These are phyloP conservation scores for Scaptomyza parva DNA, from an alignment of 2,888 invertebrate genomes.

Conservation along the genomic window DNA sequence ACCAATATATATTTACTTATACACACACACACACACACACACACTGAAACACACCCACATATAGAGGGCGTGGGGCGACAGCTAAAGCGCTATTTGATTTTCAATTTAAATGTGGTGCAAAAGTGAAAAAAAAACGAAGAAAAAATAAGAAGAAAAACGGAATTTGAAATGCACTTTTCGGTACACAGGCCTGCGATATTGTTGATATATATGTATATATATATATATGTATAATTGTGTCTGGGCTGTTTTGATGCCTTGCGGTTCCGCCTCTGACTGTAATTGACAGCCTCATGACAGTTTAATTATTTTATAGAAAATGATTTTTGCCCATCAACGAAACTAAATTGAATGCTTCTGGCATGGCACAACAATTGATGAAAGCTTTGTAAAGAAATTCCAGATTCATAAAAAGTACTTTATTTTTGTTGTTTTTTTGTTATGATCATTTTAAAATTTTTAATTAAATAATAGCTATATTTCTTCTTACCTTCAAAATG, in stretches of 20 bases:
- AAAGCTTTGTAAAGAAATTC: neutral
- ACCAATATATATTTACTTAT: conserved; percentile 21
- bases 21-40: conserved; percentile 6
- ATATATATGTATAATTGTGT: neutral
- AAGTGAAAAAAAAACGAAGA: too few relatives aligned
- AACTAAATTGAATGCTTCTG: conserved; percentile 31
- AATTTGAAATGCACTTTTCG: conserved; percentile 56
- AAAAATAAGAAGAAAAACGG: conserved; percentile 15
- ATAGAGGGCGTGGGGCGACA: conserved; percentile 21
- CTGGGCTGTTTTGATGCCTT: conserved; percentile 13
- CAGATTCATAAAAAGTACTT: too few relatives aligned
- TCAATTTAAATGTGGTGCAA: conserved; percentile 53
- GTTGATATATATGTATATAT: neutral
- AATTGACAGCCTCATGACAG: conserved; percentile 72
- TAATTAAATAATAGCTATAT: neutral
- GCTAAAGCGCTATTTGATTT: conserved; percentile 60
- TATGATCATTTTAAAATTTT: too few relatives aligned
- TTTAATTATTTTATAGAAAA: conserved; percentile 71
- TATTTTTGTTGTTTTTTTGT: too few relatives aligned
- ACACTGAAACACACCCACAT: conserved; percentile 5
- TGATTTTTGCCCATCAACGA: conserved; percentile 47
- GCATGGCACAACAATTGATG: neutral
- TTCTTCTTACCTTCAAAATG: neutral
- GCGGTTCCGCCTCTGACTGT: conserved; percentile 37
- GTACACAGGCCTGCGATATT: conserved; percentile 2